Base-by-base conservation (phyloP, 2,888 invertebrate species). In the Tetropium fuscum region DNA sequence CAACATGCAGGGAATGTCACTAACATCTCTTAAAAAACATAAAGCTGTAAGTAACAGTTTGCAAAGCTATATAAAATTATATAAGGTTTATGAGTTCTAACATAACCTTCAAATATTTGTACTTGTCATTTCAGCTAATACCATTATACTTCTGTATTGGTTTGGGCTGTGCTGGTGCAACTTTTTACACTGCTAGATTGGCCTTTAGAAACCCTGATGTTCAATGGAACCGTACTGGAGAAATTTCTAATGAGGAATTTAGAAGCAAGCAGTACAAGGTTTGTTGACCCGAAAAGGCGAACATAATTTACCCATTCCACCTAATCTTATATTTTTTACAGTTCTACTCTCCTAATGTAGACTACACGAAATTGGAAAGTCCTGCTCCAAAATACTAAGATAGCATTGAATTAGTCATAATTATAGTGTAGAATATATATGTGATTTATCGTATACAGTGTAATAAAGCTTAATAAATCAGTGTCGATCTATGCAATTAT, bases 241-340 rank as follows among this genome's bases (percentile, higher is more conserved):
- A 90, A 0, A 91, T 92, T 74, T 94, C 95, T 34, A 93, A 93
- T 89, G 86, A 95, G 74, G 89, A 89, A 70, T 95, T 91, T 80
- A 84, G 86, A 64, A 82, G 86, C 64, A 94, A 93, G 78, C 92
- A 92, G 78, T 94, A 95, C 82, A 95, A 95, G 88, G 95, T 94
- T 41, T 41, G 34, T 11, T 45, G 8, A 36, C 10, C 2, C 1
- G 3, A 30, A 36, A 38, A 30, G 16, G 20, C 43, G 5, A 15
- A 32, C 53, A 32, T 36, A 30, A 40, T 11, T 47, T 36, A 40
- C 54, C 53, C 40, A 43, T n/a, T 54, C 36, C 40, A 34, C 38
- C 6, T 56, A n/a, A 60, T 74, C 76, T 81, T 69, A 48, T 40
- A 27, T 70, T 87, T 86, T 53, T 51, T 51, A 11, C 86, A 92